Percentiles rank a stretch among this genome's conserved stretches.
Evolutionary conservation across 2,888 invertebrate genomes (phyloP).

Genomic region (Phragmatobia fuliginosa): DNA sequence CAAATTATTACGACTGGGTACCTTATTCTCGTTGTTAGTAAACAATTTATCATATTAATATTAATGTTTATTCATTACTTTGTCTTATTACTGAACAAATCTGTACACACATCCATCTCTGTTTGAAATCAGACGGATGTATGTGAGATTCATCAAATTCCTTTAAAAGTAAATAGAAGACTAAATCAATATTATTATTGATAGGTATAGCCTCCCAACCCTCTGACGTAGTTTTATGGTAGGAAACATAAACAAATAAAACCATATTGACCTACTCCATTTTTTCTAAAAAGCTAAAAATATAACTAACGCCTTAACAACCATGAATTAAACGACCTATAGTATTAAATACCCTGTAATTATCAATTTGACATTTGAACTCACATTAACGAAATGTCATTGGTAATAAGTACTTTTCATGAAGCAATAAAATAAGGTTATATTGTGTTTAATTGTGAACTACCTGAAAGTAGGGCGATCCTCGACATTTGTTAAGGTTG

Average conservation of each 20-base stretch:
- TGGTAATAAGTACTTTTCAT: conserved; percentile 13
- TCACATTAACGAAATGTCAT: conserved; percentile 44
- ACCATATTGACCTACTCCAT: not conserved
- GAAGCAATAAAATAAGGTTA: conserved; percentile 21
- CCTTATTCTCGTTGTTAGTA: not conserved
- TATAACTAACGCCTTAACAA: not conserved
- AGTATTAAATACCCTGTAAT: conserved; percentile 27
- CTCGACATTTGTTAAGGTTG: conserved; percentile 58
- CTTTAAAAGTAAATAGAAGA: no score
- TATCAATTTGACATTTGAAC: conserved; percentile 46
- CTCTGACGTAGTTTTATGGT: no score
- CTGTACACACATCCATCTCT: no score
- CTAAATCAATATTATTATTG: no score
- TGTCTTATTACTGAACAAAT: no score
- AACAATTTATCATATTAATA: not conserved
- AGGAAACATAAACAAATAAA: no score
- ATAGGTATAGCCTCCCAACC: no score
- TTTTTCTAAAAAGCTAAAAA: not conserved
- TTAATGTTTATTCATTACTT: not conserved
- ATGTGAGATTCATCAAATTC: no score
- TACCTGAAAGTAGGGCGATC: conserved; percentile 59
- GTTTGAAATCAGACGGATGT: no score
- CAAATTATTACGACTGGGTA: not conserved
- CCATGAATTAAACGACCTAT: not conserved
- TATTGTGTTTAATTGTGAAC: conserved; percentile 43